phyloP scores from a whole-genome alignment of 2,888 invertebrate genomes.

The Drosophila borealis region DNA sequence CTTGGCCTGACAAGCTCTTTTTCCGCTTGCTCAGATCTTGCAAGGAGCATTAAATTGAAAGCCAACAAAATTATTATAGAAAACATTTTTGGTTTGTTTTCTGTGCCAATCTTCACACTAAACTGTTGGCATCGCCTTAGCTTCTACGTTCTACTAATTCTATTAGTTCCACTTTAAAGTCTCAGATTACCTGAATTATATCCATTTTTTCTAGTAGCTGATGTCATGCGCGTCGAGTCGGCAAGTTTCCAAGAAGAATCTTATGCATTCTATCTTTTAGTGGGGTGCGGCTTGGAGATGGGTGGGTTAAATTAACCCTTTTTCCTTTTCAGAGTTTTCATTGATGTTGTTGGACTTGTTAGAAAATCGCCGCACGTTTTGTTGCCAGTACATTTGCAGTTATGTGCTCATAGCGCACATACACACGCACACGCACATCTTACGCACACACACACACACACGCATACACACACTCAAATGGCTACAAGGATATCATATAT shows the following conservation, averaged over 20 bases:
- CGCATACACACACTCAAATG: conserved; percentile 3
- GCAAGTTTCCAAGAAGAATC: conserved; percentile 30
- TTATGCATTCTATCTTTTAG: conserved; percentile 15
- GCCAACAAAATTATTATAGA: neutral
- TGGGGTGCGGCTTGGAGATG: conserved; percentile 6
- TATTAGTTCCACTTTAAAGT: conserved; percentile 14
- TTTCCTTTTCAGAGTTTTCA: conserved; percentile 43
- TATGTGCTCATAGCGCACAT: conserved; percentile 73
- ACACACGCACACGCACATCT: conserved; percentile 29
- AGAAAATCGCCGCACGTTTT: conserved; percentile 74
- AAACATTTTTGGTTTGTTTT: conserved; percentile 17
- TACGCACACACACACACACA: conserved; percentile 11
- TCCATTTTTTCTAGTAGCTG: conserved; percentile 4
- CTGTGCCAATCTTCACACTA: neutral
- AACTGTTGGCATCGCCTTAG: neutral
- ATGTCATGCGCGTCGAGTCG: conserved; percentile 45
- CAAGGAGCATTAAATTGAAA: neutral
- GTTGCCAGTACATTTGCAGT: conserved; percentile 79
- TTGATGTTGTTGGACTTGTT: conserved; percentile 56
- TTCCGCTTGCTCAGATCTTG: neutral
- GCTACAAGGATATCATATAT: conserved; percentile 39
- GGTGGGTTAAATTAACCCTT: conserved; percentile 50
- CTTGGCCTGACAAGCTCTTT: conserved; percentile 10
- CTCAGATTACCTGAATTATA: neutral
- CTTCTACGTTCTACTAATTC: neutral